Conservation (phyloP, 1,140 invertebrate species). For the Tetragnatha versicolor region DNA sequence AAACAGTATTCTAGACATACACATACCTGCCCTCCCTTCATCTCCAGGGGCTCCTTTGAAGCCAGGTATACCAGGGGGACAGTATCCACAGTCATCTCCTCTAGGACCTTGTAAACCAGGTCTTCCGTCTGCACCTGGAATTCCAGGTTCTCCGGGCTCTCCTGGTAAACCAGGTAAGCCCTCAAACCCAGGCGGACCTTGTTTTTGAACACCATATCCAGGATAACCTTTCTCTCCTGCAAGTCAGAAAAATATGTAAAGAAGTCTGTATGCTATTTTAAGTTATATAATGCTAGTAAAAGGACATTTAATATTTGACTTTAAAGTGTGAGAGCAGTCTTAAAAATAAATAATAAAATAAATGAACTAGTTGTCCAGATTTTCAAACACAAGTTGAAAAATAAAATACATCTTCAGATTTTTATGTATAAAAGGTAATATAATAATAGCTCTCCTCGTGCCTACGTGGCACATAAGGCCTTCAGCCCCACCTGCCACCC, state of each 20-base stretch:
- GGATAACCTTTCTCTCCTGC: constrained; percentile 53
- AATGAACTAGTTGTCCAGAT: no score
- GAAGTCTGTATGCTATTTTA: neutral
- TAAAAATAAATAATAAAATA: no score
- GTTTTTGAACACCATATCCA: constrained; percentile 54
- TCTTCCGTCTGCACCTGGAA: constrained; percentile 58
- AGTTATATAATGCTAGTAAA: no score
- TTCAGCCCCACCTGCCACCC: no score
- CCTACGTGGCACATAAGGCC: no score
- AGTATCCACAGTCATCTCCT: constrained; percentile 58
- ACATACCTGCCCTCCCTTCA: constrained; percentile 56
- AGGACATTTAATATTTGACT: no score
- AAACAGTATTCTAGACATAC: neutral
- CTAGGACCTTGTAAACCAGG: constrained; percentile 59
- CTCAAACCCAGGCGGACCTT: constrained; percentile 56
- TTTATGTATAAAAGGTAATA: no score
- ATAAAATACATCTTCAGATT: no score
- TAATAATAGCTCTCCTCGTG: no score
- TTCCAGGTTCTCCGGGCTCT: constrained; percentile 58
- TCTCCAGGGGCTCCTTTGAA: constrained; percentile 61
- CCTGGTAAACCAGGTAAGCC: constrained; percentile 59
- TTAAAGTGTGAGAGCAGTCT: no score
- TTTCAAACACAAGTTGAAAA: no score
- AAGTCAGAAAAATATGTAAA: neutral
- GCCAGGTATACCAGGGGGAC: constrained; percentile 71